Conservation (phyloP, 2,797 vertebrate species). For the Silurus aristotelis region DNA sequence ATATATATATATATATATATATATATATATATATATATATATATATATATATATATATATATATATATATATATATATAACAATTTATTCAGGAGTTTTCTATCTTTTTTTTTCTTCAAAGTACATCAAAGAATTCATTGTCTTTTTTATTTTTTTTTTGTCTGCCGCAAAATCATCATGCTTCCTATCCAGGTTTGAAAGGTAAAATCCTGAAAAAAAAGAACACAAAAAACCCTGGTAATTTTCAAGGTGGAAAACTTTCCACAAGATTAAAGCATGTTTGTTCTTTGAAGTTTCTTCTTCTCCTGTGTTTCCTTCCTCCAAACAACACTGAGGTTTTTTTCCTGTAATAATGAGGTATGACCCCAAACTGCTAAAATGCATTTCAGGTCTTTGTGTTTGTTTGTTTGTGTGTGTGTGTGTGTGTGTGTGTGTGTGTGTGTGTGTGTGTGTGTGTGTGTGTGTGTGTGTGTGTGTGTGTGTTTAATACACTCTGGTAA, state of each 20-base stretch:
- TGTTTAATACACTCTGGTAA: conserved; percentile 59
- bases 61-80: too few species aligned
- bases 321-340: conserved; percentile 54
- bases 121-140: conserved; percentile 38
- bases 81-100: conserved; percentile 15
- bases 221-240: conserved; percentile 48
- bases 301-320: conserved; percentile 62
- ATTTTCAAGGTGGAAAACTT: conserved; percentile 64
- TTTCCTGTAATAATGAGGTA: conserved; percentile 56
- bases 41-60: too few species aligned
- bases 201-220: conserved; percentile 33
- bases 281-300: conserved; percentile 69
- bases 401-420: conserved; percentile 42
- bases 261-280: conserved; percentile 73
- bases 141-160: conserved; percentile 28
- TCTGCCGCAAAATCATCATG: conserved; percentile 35
- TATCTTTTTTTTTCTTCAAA: conserved; percentile 30
- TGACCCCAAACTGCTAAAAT: conserved; percentile 73
- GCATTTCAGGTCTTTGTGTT: conserved; percentile 49
- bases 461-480: conserved; percentile 22
- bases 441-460: conserved; percentile 50
- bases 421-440: conserved; percentile 23
- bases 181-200: conserved; percentile 37
- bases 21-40: too few species aligned
- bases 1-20: too few species aligned